Conservation (phyloP, 1,140 invertebrate genomes). For the Drosophila pandora region DNA sequence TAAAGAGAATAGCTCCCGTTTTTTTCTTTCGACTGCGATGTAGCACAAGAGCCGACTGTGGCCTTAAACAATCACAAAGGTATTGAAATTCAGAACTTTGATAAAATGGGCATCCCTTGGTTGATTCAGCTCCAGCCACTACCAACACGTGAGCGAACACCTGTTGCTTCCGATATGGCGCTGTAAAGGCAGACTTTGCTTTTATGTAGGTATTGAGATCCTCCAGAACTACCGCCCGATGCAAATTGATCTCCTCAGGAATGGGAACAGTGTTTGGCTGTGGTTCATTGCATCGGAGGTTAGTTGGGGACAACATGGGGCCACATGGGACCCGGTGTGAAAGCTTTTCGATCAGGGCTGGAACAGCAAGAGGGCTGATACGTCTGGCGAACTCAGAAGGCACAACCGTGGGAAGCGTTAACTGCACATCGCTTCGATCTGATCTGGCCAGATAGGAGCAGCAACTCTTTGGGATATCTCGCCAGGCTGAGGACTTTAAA, state of each 20-base stretch:
- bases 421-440: constrained; percentile 10
- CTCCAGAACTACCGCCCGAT: constrained; percentile 32
- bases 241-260: constrained; percentile 19
- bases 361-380: constrained; percentile 21
- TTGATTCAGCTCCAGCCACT: constrained; percentile 21
- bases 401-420: constrained; percentile 20
- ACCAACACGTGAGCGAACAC: constrained; percentile 39
- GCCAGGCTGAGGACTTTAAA: constrained; percentile 36
- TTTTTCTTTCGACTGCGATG: constrained; percentile 26
- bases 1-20: constrained; percentile 28
- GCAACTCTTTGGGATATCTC: background rate
- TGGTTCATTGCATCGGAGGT: constrained; percentile 16
- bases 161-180: background rate
- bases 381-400: constrained; percentile 22
- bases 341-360: constrained; percentile 30
- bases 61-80: constrained; percentile 50
- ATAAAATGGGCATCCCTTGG: background rate
- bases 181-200: background rate
- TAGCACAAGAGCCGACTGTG: constrained; percentile 35
- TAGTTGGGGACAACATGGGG: constrained; percentile 3
- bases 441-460: background rate
- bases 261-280: background rate
- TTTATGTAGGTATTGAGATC: constrained; percentile 15
- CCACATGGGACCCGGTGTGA: constrained; percentile 8
- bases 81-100: constrained; percentile 49